Conservation (phyloP, 2,888 invertebrate species). For the Cinara cedri region DNA sequence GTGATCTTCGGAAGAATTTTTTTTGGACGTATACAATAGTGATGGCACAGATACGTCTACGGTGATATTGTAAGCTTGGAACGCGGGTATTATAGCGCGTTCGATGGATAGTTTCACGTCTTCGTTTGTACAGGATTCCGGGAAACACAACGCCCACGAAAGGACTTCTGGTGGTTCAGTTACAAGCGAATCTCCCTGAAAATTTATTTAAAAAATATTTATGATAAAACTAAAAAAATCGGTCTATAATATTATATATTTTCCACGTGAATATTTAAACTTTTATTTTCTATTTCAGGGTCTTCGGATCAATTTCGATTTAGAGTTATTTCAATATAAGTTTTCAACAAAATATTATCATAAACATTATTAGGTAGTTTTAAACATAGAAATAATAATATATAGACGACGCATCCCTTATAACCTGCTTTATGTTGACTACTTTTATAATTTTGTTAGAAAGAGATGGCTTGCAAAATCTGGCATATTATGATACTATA, state of each 20-base stretch:
- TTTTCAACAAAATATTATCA: too few species aligned
- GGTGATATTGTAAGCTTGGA: not conserved
- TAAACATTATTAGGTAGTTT: not conserved
- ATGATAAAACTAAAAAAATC: too few species aligned
- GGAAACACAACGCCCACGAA: slow-evolving; percentile 53
- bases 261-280: not conserved
- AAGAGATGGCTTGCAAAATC: too few species aligned
- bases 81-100: not conserved
- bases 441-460: too few species aligned
- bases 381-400: too few species aligned
- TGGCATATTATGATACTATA: too few species aligned
- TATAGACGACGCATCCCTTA: too few species aligned
- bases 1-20: too few species aligned
- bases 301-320: too few species aligned
- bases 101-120: slow-evolving; percentile 26
- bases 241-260: not conserved
- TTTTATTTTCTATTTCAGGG: not conserved
- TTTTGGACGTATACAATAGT: slow-evolving; percentile 28
- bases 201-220: too few species aligned
- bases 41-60: not conserved
- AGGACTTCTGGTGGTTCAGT: not conserved
- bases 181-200: not conserved
- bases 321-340: too few species aligned
- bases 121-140: slow-evolving; percentile 40
- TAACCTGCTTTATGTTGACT: too few species aligned